Evolutionary conservation across 2,888 invertebrate species (phyloP).

Genomic region (Leucophenga maculata): DNA sequence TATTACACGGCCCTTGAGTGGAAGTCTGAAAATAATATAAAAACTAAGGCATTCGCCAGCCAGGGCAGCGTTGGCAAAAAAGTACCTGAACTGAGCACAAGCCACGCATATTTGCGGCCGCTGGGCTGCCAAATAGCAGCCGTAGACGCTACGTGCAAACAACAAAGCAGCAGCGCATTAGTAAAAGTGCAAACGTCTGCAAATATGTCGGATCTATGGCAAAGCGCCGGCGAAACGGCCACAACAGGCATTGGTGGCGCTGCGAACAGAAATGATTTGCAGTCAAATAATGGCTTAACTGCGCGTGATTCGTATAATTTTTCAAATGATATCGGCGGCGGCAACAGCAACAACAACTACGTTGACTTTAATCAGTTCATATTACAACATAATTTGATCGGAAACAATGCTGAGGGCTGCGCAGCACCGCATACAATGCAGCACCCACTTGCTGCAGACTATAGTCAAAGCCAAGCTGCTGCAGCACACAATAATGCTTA

Average conservation of each 20-base stretch:
- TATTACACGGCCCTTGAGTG: no score
- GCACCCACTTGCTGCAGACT: slow-evolving; percentile 24
- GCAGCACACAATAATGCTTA: neutral
- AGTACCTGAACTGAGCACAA: neutral
- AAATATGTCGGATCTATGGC: neutral
- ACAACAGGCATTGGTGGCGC: slow-evolving; percentile 40
- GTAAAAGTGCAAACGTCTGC: neutral
- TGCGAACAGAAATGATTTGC: slow-evolving; percentile 14
- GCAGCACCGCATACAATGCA: slow-evolving; percentile 26
- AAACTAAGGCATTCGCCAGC: neutral
- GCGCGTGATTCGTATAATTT: neutral
- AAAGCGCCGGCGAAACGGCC: slow-evolving; percentile 29
- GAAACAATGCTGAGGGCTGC: slow-evolving; percentile 12
- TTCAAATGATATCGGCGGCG: slow-evolving; percentile 17
- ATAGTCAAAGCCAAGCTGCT: neutral
- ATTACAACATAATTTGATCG: slow-evolving; percentile 67
- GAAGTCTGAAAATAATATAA: neutral
- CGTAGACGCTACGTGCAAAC: neutral
- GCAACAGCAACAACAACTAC: slow-evolving; percentile 64
- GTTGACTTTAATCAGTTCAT: slow-evolving; percentile 72
- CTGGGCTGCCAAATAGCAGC: neutral
- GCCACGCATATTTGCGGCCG: neutral
- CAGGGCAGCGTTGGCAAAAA: neutral
- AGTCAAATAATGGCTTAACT: neutral
- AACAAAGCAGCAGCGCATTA: neutral